A percentile compares a stretch with the other conserved stretches of the same genome.
Evolutionary conservation across 1,140 invertebrate genomes (phyloP).

Genomic region (Sycobia sp.): DNA sequence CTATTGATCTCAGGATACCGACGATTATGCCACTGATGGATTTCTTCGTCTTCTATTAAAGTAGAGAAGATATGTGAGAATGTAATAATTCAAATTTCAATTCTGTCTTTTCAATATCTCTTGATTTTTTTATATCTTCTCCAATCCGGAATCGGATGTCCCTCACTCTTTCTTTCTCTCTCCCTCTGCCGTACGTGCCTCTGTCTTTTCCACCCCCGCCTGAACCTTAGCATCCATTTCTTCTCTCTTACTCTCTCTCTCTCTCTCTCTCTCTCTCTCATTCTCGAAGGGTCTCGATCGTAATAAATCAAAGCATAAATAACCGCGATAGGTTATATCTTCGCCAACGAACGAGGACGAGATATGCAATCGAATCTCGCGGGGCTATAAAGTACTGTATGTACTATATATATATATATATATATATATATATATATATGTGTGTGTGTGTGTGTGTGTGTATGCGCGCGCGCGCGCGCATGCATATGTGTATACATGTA

Average conservation of each 20-base stretch:
- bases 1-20: no score
- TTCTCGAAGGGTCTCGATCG: conserved; percentile 53
- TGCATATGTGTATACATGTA: conserved; percentile 11
- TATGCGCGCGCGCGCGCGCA: background rate
- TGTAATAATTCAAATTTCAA: no score
- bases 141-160: no score
- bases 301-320: conserved; percentile 62
- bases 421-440: background rate
- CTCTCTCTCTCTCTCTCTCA: conserved; percentile 11
- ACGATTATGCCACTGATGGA: no score
- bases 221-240: background rate
- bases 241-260: background rate
- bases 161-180: no score
- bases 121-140: no score
- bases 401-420: no score
- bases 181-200: no score
- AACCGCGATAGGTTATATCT: conserved; percentile 56
- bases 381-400: conserved; percentile 35
- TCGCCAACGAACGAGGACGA: conserved; percentile 43
- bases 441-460: conserved; percentile 1
- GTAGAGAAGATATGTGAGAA: no score
- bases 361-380: conserved; percentile 51
- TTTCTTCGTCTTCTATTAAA: no score
- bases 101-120: no score
- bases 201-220: no score